These are phyloP conservation scores for Sylvia borin DNA, from an alignment of 2,797 vertebrate genomes.

Conservation along the genomic window DNA sequence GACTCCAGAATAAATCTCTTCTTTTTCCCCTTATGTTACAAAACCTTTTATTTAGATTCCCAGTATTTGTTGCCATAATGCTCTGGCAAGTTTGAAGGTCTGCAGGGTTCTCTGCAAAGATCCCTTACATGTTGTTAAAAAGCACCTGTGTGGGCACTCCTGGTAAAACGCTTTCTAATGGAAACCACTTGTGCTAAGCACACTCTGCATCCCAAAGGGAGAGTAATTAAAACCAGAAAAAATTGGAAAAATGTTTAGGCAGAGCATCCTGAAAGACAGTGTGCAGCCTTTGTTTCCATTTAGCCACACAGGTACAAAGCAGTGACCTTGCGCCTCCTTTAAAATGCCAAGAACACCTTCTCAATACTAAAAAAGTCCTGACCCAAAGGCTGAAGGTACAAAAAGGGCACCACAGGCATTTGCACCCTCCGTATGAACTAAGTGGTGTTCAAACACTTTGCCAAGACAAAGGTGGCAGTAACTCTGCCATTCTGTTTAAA, in stretches of 20 bases:
- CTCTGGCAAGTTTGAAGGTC: background rate
- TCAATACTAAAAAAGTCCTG: background rate
- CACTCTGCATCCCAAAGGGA: background rate
- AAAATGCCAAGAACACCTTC: background rate
- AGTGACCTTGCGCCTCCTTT: background rate
- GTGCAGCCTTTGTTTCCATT: background rate
- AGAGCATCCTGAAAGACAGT: background rate
- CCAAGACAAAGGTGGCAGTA: background rate
- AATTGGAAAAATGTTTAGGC: background rate
- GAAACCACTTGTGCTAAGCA: background rate
- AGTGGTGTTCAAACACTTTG: background rate
- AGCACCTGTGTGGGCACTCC: background rate
- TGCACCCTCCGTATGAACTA: background rate
- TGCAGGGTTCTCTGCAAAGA: background rate
- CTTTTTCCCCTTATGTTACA: background rate
- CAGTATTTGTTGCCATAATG: background rate
- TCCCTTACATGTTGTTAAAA: background rate
- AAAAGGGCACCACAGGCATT: background rate
- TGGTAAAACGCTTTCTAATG: background rate
- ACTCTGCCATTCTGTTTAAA: background rate
- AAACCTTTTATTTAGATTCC: background rate
- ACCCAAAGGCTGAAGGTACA: background rate
- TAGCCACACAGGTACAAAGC: background rate
- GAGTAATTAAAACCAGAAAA: background rate
- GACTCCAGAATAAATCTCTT: background rate